phyloP scores from a whole-genome alignment of 2,888 invertebrate species.

The Epinotia bilunana region DNA sequence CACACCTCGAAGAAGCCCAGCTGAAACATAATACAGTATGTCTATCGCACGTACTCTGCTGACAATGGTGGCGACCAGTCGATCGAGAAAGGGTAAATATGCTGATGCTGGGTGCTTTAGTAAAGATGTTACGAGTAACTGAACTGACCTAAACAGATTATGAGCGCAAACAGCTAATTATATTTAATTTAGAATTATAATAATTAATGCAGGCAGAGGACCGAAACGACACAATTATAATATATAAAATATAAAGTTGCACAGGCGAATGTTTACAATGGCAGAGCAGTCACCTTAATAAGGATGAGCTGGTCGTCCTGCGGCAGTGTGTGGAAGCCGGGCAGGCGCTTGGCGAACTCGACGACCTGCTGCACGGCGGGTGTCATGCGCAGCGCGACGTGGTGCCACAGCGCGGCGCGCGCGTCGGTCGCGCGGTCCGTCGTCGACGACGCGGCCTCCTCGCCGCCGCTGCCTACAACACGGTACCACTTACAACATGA shows the following conservation, averaged over 20 bases:
- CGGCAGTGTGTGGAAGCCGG: conserved; percentile 94
- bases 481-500: background rate
- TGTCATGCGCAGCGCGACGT: conserved; percentile 93
- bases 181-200: too few species aligned
- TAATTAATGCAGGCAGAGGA: too few species aligned
- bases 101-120: too few species aligned
- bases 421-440: conserved; percentile 86
- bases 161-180: too few species aligned
- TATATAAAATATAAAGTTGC: too few species aligned
- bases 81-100: too few species aligned
- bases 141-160: too few species aligned
- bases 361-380: conserved; percentile 97
- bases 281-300: conserved; percentile 87
- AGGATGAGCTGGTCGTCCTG: conserved; percentile 99
- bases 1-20: conserved; percentile 98
- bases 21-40: conserved; percentile 64
- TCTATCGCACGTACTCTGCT: background rate
- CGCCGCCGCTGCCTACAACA: conserved; percentile 78
- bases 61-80: background rate
- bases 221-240: too few species aligned
- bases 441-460: conserved; percentile 71
- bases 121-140: too few species aligned
- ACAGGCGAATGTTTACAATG: background rate
- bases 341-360: conserved; percentile 97
- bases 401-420: conserved; percentile 94